phyloP scores from a whole-genome alignment of 1,140 invertebrate genomes.

The Trichomalopsis sarcophagae region DNA sequence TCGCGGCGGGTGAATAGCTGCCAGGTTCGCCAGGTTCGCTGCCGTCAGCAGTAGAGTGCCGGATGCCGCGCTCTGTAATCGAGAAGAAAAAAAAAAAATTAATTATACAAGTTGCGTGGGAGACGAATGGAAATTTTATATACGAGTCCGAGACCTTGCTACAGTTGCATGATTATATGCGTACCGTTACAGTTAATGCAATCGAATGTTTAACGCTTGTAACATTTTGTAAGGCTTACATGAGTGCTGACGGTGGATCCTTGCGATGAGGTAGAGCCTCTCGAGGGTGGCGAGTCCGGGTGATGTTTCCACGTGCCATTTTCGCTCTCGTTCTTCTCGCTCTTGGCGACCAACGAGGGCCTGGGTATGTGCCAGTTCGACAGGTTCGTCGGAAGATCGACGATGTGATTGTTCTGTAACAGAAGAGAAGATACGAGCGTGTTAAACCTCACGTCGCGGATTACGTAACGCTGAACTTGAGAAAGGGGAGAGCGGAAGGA shows the following conservation, averaged over 20 bases:
- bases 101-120: no score
- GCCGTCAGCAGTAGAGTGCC: slow-evolving; percentile 85
- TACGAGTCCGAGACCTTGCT: neutral
- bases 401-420: slow-evolving; percentile 17
- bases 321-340: slow-evolving; percentile 69
- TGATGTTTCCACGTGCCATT: slow-evolving; percentile 70
- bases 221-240: slow-evolving; percentile 73
- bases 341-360: slow-evolving; percentile 79
- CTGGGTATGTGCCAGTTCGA: slow-evolving; percentile 85
- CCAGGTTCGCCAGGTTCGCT: slow-evolving; percentile 81
- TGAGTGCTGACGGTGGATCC: slow-evolving; percentile 85
- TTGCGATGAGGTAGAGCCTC: slow-evolving; percentile 84
- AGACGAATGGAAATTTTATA: neutral
- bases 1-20: slow-evolving; percentile 79
- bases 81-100: neutral
- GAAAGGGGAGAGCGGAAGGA: neutral
- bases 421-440: neutral
- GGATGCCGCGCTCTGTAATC: slow-evolving; percentile 83
- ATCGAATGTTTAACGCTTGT: no score
- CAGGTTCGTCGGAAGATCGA: slow-evolving; percentile 11
- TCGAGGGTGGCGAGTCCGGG: slow-evolving; percentile 71
- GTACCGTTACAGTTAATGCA: no score
- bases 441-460: neutral
- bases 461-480: slow-evolving; percentile 35
- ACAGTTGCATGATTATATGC: neutral